phyloP scores from a whole-genome alignment of 1,140 invertebrate genomes.

The Geopemphigus sp. region DNA sequence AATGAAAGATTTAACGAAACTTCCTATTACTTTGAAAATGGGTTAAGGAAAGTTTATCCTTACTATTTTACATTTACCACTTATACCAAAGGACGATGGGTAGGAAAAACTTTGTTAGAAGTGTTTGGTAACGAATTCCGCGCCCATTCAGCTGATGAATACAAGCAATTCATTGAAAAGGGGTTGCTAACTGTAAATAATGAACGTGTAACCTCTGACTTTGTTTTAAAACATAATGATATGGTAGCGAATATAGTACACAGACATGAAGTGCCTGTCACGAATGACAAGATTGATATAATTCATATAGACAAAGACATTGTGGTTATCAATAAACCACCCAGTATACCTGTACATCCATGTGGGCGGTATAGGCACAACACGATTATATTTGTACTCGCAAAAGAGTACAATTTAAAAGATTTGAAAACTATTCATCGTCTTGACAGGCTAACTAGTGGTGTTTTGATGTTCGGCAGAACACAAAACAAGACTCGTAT shows the following conservation, averaged over 20 bases:
- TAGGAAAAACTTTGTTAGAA: constrained; percentile 89
- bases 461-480: constrained; percentile 88
- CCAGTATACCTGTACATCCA: constrained; percentile 90
- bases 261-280: constrained; percentile 97
- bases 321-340: constrained; percentile 99
- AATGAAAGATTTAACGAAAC: constrained; percentile 91
- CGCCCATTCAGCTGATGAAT: constrained; percentile 86
- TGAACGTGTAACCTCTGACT: constrained; percentile 85
- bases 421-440: constrained; percentile 90
- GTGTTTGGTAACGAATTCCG: constrained; percentile 92
- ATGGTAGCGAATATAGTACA: constrained; percentile 91
- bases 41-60: constrained; percentile 95
- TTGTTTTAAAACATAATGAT: constrained; percentile 91
- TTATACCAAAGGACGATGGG: constrained; percentile 96
- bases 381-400: constrained; percentile 92
- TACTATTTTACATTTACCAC: constrained; percentile 98
- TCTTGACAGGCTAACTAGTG: constrained; percentile 90
- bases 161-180: constrained; percentile 82
- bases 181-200: constrained; percentile 94
- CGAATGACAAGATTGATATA: constrained; percentile 88
- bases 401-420: constrained; percentile 91
- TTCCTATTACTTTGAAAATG: constrained; percentile 95
- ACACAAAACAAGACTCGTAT: constrained; percentile 86
- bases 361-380: constrained; percentile 96
- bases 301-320: constrained; percentile 96